Conservation (phyloP, 2,113 vertebrate species). For the Puma concolor region DNA sequence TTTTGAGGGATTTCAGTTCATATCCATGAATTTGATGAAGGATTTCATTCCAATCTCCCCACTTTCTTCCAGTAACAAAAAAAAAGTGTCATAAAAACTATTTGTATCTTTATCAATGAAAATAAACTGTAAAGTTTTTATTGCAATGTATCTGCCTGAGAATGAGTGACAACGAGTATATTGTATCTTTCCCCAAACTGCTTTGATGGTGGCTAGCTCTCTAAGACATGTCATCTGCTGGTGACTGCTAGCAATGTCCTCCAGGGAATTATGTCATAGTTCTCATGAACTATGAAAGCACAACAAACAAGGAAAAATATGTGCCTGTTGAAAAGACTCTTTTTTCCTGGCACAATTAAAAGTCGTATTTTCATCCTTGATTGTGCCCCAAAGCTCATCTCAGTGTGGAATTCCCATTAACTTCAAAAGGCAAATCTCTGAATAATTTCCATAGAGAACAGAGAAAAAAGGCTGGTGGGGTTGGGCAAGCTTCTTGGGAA, state of each 20-base stretch:
- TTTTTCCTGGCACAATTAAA: constrained; percentile 6
- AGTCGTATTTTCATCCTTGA: constrained; percentile 45
- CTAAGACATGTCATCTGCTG: neutral
- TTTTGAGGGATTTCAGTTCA: neutral
- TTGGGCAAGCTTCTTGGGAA: neutral
- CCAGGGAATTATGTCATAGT: constrained; percentile 41
- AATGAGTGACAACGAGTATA: neutral
- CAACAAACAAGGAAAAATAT: constrained; percentile 45
- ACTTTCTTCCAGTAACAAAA: neutral
- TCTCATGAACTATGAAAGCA: neutral
- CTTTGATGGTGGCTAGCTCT: neutral
- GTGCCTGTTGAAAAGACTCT: constrained; percentile 50
- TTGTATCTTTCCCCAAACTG: neutral
- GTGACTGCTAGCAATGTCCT: neutral
- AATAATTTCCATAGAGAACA: constrained; percentile 54
- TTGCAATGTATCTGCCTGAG: neutral
- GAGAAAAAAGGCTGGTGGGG: neutral
- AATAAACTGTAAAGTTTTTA: neutral
- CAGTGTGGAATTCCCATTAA: constrained; percentile 62
- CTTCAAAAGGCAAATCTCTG: constrained; percentile 64
- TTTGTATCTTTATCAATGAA: constrained; percentile 50
- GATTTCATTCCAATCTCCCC: neutral
- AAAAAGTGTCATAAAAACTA: neutral
- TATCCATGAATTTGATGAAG: neutral
- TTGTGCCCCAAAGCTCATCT: constrained; percentile 47